Evolutionary conservation across 2,113 vertebrate species (phyloP).

Genomic region (Ameiurus melas): DNA sequence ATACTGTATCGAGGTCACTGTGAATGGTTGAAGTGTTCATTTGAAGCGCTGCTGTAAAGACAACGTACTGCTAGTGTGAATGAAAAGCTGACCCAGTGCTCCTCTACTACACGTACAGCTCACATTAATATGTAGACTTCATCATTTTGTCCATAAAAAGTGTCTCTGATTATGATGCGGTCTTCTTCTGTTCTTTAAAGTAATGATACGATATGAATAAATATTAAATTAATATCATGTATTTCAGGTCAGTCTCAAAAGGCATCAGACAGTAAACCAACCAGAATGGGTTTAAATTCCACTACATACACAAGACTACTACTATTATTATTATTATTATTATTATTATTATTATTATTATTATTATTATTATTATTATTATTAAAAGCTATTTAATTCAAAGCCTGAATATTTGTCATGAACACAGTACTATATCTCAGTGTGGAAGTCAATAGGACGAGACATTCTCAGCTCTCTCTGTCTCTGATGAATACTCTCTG

Average conservation of each 20-base stretch:
- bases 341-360: background rate
- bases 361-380: background rate
- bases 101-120: no score
- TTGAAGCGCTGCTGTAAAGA: no score
- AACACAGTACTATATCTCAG: background rate
- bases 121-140: no score
- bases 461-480: background rate
- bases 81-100: no score
- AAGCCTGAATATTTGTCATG: background rate
- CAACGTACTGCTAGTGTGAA: no score
- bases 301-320: no score
- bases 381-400: background rate
- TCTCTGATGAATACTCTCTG: constrained; percentile 18
- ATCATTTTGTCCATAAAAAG: no score
- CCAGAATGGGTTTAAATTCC: no score
- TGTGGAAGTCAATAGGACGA: background rate
- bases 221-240: background rate
- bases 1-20: background rate
- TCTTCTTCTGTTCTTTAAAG: no score
- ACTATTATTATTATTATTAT: background rate
- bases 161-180: no score
- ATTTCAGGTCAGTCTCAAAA: background rate
- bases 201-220: no score
- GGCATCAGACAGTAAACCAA: background rate
- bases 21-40: no score